Conservation (phyloP, 2,113 vertebrate genomes). For the Microcebus tavaratra region DNA sequence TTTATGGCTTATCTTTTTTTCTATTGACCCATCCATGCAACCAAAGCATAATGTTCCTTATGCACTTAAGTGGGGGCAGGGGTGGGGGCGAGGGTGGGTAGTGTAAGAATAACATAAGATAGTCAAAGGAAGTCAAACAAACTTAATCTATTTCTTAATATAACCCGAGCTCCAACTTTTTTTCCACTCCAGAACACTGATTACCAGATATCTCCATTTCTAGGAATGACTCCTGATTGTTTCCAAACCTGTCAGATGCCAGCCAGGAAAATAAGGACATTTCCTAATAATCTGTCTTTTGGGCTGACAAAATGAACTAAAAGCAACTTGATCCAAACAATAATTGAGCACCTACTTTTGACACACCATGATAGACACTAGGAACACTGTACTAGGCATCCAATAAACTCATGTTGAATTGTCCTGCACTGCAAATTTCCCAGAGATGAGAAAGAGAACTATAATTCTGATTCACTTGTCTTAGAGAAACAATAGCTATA, state of each 20-base stretch:
- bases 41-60: neutral
- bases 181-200: neutral
- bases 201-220: neutral
- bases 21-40: neutral
- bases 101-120: neutral
- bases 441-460: neutral
- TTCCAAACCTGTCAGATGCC: neutral
- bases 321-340: neutral
- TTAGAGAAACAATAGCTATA: conserved; percentile 5
- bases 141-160: neutral
- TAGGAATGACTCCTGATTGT: conserved; percentile 22
- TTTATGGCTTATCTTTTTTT: neutral
- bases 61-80: neutral
- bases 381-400: neutral
- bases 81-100: neutral
- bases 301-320: neutral
- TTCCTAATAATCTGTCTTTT: neutral
- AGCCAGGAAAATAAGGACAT: neutral
- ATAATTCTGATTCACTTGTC: neutral
- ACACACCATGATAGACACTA: neutral
- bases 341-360: neutral
- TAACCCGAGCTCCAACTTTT: neutral
- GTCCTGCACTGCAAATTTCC: neutral
- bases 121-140: conserved; percentile 12
- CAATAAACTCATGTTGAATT: neutral